phyloP scores from a whole-genome alignment of 2,797 vertebrate species.

The Falco peregrinus region DNA sequence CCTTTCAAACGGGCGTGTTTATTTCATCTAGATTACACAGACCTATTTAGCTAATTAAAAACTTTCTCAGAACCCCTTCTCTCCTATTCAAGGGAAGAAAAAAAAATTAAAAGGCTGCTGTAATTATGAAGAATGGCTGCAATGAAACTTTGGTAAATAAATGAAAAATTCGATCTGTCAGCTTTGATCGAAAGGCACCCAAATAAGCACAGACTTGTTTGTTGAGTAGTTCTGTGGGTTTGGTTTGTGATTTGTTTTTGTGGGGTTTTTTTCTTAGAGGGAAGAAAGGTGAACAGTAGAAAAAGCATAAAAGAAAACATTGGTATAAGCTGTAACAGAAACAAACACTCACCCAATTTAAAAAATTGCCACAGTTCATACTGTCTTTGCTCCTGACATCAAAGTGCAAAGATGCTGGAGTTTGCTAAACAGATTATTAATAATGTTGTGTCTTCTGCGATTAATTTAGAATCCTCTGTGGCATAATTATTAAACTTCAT shows the following conservation, averaged over 20 bases:
- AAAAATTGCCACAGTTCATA: slow-evolving; percentile 16
- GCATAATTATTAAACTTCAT: slow-evolving; percentile 67
- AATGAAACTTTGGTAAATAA: slow-evolving; percentile 55
- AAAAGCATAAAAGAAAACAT: slow-evolving; percentile 2
- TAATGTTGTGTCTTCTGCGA: slow-evolving; percentile 51
- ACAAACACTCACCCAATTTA: not conserved
- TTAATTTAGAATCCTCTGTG: slow-evolving; percentile 69
- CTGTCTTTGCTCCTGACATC: slow-evolving; percentile 14
- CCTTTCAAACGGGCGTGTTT: slow-evolving; percentile 74
- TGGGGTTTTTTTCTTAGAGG: not conserved
- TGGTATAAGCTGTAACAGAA: slow-evolving; percentile 48
- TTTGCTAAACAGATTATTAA: slow-evolving; percentile 70
- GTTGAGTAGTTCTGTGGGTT: slow-evolving; percentile 1
- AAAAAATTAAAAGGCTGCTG: slow-evolving; percentile 20
- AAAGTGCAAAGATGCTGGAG: slow-evolving; percentile 34
- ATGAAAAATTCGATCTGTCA: slow-evolving; percentile 24
- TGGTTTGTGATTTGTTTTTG: not conserved
- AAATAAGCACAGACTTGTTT: slow-evolving; percentile 11
- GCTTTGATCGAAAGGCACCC: slow-evolving; percentile 4
- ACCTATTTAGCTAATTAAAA: slow-evolving; percentile 68
- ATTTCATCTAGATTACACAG: slow-evolving; percentile 70
- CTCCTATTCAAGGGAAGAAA: slow-evolving; percentile 27
- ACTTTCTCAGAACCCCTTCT: slow-evolving; percentile 61
- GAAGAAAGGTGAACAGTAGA: not conserved
- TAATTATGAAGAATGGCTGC: slow-evolving; percentile 49